A percentile compares a stretch with the other conserved stretches of the same genome.
Conservation (phyloP, 2,888 invertebrate species). For the Cryptocheilus praepositus region DNA sequence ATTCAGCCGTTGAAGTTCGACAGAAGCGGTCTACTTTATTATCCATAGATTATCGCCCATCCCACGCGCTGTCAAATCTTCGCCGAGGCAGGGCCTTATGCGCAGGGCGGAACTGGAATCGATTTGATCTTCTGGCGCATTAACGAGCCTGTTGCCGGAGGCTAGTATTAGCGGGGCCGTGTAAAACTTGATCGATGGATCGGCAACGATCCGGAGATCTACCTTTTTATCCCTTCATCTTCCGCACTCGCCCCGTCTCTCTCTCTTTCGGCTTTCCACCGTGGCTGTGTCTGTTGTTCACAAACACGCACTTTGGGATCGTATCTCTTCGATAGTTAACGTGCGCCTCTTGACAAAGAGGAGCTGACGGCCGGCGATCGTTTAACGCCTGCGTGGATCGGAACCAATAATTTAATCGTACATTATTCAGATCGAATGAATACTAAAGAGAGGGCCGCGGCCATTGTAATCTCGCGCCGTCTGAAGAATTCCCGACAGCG, state of each 20-base stretch:
- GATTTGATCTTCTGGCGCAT: conserved; percentile 37
- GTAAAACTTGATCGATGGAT: conserved; percentile 45
- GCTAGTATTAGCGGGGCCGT: conserved; percentile 22
- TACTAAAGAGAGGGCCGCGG: conserved; percentile 53
- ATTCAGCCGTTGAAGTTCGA: too few species aligned
- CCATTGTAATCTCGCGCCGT: conserved; percentile 47
- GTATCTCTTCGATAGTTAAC: conserved; percentile 18
- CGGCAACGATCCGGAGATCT: conserved; percentile 8
- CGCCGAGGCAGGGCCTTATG: neutral
- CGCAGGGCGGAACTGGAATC: conserved; percentile 12
- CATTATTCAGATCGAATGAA: conserved; percentile 67
- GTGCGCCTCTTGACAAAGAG: conserved; percentile 23
- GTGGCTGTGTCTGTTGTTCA: neutral
- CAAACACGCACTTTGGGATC: neutral
- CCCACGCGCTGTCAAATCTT: conserved; percentile 8
- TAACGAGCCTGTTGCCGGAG: conserved; percentile 26
- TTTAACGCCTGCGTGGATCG: conserved; percentile 58
- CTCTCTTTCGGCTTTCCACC: neutral
- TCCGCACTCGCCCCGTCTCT: neutral
- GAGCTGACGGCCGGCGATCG: conserved; percentile 49
- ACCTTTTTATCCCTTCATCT: conserved; percentile 6
- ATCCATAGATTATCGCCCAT: too few species aligned
- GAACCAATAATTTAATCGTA: conserved; percentile 64
- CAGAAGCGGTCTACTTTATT: too few species aligned
- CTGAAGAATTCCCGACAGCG: conserved; percentile 48